Evolutionary conservation across 2,797 vertebrate species (phyloP).

Genomic region (Nasua narica): DNA sequence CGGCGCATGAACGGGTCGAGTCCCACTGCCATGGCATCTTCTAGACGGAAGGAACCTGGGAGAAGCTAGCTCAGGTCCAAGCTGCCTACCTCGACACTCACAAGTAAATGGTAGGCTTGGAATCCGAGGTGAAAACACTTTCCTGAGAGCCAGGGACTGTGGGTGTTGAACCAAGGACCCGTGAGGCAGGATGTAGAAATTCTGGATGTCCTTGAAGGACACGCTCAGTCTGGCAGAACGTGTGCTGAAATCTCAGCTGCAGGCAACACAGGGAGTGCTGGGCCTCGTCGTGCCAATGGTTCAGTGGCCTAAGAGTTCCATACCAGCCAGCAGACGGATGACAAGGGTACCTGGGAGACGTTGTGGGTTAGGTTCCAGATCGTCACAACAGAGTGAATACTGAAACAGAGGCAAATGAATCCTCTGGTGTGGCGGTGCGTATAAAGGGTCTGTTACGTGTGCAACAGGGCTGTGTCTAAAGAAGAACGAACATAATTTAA

Average conservation of each 20-base stretch:
- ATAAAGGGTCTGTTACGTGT: not conserved
- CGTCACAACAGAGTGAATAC: not conserved
- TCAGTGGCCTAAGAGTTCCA: not conserved
- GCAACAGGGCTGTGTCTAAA: not conserved
- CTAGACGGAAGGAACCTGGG: not conserved
- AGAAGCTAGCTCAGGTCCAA: not conserved
- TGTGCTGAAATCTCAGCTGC: not conserved
- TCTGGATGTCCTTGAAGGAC: not conserved
- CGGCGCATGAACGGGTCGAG: accelerated
- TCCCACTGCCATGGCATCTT: not conserved
- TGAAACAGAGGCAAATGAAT: not conserved
- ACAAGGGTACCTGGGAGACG: not conserved
- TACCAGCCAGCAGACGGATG: not conserved
- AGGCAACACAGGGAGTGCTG: not conserved
- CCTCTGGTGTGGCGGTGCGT: not conserved
- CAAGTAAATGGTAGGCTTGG: not conserved
- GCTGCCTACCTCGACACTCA: not conserved
- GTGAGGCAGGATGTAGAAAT: not conserved
- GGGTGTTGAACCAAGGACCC: not conserved
- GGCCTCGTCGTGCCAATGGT: not conserved
- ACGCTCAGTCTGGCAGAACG: not conserved
- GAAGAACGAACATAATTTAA: not conserved
- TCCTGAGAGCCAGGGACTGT: not conserved
- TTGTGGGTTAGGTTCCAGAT: not conserved
- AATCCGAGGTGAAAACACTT: not conserved